A percentile compares a stretch with the other conserved stretches of the same genome.
Evolutionary conservation across 1,140 invertebrate species (phyloP).

Genomic region (Drosophila athabasca): DNA sequence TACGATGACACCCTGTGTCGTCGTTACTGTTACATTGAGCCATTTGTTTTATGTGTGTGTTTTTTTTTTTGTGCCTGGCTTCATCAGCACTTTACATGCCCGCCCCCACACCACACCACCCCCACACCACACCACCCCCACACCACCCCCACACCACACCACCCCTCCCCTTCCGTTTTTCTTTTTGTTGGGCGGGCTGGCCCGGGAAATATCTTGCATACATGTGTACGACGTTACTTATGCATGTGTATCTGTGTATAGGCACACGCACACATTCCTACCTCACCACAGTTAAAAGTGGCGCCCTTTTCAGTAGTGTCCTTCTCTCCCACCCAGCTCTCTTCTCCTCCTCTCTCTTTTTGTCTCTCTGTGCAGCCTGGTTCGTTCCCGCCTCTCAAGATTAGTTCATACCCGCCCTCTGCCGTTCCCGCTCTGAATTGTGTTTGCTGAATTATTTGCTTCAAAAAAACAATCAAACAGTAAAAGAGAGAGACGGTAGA

Average conservation of each 20-base stretch:
- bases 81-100: conserved; percentile 54
- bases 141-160: conserved; percentile 36
- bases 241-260: conserved; percentile 23
- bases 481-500: conserved; percentile 23
- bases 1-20: conserved; percentile 19
- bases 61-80: conserved; percentile 30
- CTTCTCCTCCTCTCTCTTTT: conserved; percentile 13
- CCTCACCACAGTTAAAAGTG: conserved; percentile 78
- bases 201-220: conserved; percentile 34
- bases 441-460: conserved; percentile 55
- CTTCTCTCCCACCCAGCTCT: conserved; percentile 45
- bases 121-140: conserved; percentile 6
- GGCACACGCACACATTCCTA: conserved; percentile 58
- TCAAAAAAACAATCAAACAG: conserved; percentile 41
- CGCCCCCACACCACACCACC: conserved; percentile 31
- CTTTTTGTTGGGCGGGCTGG: conserved; percentile 24
- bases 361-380: background rate
- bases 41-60: conserved; percentile 47
- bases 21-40: conserved; percentile 18
- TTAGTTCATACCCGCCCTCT: too few species aligned
- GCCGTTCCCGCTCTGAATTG: background rate
- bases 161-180: conserved; percentile 12
- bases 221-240: conserved; percentile 5
- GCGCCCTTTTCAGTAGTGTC: conserved; percentile 69
- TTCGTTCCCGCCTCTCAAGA: too few species aligned